Conservation (phyloP, 2,797 vertebrate genomes). For the Lacerta viridis region DNA sequence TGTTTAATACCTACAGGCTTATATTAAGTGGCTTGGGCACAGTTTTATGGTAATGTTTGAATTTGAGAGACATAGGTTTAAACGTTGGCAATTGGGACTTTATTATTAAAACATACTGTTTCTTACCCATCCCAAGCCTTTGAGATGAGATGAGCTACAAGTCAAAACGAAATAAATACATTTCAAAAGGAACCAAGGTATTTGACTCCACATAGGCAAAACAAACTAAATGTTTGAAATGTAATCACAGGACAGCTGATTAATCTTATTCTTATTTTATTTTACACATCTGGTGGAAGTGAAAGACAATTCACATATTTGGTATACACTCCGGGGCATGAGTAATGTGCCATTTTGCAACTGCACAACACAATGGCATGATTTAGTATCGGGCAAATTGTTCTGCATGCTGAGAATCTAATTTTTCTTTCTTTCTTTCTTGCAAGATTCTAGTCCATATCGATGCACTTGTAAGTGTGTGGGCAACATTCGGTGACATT, state of each 20-base stretch:
- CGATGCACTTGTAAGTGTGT: background rate
- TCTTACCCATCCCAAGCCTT: background rate
- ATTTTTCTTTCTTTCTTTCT: background rate
- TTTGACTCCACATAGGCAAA: background rate
- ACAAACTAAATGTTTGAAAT: background rate
- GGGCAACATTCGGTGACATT: background rate
- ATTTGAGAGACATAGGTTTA: background rate
- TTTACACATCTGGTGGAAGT: background rate
- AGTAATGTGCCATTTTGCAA: background rate
- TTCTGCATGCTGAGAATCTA: background rate
- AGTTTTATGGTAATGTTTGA: background rate
- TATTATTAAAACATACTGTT: background rate
- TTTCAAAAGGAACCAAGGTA: background rate
- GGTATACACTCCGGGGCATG: background rate
- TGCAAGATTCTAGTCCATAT: background rate
- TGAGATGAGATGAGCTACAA: background rate
- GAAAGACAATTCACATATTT: background rate
- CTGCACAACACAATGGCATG: background rate
- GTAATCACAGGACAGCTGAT: background rate
- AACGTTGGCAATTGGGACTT: background rate
- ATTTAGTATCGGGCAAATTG: background rate
- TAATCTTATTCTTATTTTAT: background rate
- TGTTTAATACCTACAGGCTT: background rate
- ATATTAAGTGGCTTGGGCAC: background rate
- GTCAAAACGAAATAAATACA: background rate